phyloP scores from a whole-genome alignment of 1,140 invertebrate species.

The Muscidifurax raptorellus region DNA sequence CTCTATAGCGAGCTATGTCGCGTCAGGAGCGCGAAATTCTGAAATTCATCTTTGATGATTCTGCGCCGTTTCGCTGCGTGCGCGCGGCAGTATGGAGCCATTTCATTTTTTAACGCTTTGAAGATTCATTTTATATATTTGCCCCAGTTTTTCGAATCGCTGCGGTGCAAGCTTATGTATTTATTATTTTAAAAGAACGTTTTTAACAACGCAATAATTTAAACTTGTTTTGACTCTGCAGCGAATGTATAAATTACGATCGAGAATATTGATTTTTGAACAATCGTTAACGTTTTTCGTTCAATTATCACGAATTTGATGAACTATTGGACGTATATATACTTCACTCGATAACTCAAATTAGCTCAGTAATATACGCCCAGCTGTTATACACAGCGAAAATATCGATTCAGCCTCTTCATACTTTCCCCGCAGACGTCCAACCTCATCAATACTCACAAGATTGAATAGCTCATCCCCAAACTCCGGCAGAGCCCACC shows the following conservation, averaged over 20 bases:
- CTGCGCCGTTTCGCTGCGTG: neutral
- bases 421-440: neutral
- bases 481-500: neutral
- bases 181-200: neutral
- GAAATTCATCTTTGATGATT: slow-evolving; percentile 34
- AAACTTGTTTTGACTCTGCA: too few relatives aligned
- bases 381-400: too few relatives aligned
- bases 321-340: too few relatives aligned
- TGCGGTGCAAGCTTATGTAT: neutral
- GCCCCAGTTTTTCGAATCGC: neutral
- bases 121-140: neutral
- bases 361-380: too few relatives aligned
- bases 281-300: too few relatives aligned
- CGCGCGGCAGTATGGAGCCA: neutral
- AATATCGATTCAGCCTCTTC: neutral
- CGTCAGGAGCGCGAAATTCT: neutral
- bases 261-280: too few relatives aligned
- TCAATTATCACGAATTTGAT: too few relatives aligned
- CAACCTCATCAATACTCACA: neutral
- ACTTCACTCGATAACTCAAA: too few relatives aligned
- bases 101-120: neutral
- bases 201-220: too few relatives aligned
- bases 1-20: neutral
- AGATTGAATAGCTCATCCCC: neutral
- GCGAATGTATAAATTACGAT: too few relatives aligned